Percentiles rank a stretch among this genome's conserved stretches.
These are phyloP conservation scores for Bostrychus sinensis DNA, from an alignment of 2,113 vertebrate genomes.

Conservation along the genomic window DNA sequence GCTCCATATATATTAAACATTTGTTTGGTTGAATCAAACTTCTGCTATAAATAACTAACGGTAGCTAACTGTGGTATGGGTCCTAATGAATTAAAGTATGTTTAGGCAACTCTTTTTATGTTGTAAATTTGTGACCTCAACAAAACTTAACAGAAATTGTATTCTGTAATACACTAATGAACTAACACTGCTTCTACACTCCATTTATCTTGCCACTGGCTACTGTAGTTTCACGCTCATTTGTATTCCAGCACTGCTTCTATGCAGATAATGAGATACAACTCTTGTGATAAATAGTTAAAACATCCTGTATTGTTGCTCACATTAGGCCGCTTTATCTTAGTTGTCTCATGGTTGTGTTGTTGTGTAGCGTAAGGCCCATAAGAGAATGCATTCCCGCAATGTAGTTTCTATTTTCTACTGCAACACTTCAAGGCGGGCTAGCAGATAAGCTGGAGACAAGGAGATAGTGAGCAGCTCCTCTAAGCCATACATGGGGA, in stretches of 20 bases:
- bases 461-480: conserved; percentile 43
- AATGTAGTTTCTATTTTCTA: conserved; percentile 62
- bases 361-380: conserved; percentile 18
- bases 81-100: too few species aligned
- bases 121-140: too few species aligned
- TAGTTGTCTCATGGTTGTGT: conserved; percentile 9
- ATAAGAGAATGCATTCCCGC: conserved; percentile 34
- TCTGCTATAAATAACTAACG: too few species aligned
- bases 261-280: conserved; percentile 39
- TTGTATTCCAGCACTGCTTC: conserved; percentile 38
- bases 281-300: conserved; percentile 20
- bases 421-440: conserved; percentile 56
- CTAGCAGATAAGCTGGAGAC: conserved; percentile 60
- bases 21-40: too few species aligned
- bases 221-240: conserved; percentile 47
- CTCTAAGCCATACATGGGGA: conserved; percentile 43
- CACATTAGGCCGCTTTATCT: conserved; percentile 31
- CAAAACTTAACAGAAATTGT: too few species aligned
- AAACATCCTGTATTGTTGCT: conserved; percentile 29
- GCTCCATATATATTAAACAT: too few species aligned
- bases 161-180: background rate
- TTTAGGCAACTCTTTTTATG: too few species aligned
- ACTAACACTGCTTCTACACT: background rate
- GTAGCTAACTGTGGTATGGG: too few species aligned
- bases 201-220: conserved; percentile 12